Percentiles rank a stretch among this genome's conserved stretches.
Evolutionary conservation across 2,113 vertebrate species (phyloP).

Genomic region (Macrotis lagotis): DNA sequence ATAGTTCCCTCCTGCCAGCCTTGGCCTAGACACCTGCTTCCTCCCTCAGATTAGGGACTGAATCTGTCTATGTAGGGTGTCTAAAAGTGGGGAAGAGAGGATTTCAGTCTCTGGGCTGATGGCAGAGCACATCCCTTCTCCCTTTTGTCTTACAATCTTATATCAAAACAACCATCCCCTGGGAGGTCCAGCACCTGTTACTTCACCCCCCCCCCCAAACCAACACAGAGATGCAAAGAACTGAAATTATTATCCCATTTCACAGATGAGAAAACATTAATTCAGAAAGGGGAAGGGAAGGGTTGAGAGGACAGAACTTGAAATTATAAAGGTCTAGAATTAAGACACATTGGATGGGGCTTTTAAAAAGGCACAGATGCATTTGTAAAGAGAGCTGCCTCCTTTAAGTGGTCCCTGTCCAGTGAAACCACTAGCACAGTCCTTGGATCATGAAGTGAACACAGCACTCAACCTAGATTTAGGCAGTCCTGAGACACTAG

Average conservation of each 20-base stretch:
- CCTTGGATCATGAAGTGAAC: neutral
- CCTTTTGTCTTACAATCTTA: neutral
- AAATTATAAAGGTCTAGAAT: neutral
- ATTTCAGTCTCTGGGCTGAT: neutral
- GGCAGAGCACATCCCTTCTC: neutral
- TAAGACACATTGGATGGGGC: neutral
- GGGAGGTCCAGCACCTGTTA: neutral
- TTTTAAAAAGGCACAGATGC: neutral
- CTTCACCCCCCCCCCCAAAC: neutral
- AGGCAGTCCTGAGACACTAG: neutral
- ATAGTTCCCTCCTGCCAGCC: slow-evolving; percentile 59
- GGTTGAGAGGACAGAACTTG: neutral
- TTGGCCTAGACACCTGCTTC: slow-evolving; percentile 69
- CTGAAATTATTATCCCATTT: neutral
- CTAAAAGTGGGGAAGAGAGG: neutral
- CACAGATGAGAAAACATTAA: neutral
- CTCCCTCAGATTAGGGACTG: slow-evolving; percentile 30
- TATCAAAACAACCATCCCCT: neutral
- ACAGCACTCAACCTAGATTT: neutral
- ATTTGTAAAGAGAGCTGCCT: neutral
- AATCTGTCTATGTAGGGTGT: neutral
- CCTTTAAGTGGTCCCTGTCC: neutral
- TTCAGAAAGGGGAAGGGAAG: neutral
- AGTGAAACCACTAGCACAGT: neutral
- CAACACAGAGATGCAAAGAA: neutral